Conservation (phyloP, 2,113 vertebrate genomes). For the Malurus cyaneus region DNA sequence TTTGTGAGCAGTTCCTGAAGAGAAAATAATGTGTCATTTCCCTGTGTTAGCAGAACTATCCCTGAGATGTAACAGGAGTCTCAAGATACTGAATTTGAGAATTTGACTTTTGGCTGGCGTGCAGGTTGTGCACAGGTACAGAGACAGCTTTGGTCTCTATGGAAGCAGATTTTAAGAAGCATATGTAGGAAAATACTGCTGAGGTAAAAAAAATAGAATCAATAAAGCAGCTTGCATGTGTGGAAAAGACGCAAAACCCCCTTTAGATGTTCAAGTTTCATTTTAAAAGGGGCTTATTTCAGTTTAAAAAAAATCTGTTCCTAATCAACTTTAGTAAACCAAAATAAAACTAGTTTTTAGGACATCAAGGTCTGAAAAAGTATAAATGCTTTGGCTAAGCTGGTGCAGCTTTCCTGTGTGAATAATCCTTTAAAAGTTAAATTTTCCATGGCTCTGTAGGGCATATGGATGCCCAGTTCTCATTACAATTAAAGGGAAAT, state of each 20-base stretch:
- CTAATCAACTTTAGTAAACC: conserved; percentile 58
- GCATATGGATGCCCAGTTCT: conserved; percentile 64
- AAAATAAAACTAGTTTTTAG: conserved; percentile 62
- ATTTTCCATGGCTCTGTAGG: conserved; percentile 59
- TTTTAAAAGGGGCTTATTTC: conserved; percentile 53
- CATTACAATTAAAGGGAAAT: conserved; percentile 58
- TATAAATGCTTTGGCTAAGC: conserved; percentile 54
- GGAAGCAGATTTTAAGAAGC: background rate
- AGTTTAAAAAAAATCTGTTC: conserved; percentile 47
- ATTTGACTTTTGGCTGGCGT: background rate
- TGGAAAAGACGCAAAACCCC: background rate
- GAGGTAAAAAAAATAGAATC: background rate
- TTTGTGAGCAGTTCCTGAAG: background rate
- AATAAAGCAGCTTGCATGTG: conserved; percentile 18
- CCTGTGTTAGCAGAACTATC: background rate
- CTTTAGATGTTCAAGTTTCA: conserved; percentile 47
- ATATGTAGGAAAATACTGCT: background rate
- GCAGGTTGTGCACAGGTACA: conserved; percentile 1
- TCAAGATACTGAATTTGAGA: background rate
- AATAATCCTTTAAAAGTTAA: conserved; percentile 52
- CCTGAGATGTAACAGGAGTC: background rate
- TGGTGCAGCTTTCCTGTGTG: conserved; percentile 53
- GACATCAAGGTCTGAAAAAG: conserved; percentile 54
- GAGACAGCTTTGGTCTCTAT: background rate
- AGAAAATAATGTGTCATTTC: background rate